Percentiles rank a stretch among this genome's conserved stretches.
These are phyloP conservation scores for Drosophila willistoni DNA, from an alignment of 1,140 invertebrate species.

Conservation along the genomic window DNA sequence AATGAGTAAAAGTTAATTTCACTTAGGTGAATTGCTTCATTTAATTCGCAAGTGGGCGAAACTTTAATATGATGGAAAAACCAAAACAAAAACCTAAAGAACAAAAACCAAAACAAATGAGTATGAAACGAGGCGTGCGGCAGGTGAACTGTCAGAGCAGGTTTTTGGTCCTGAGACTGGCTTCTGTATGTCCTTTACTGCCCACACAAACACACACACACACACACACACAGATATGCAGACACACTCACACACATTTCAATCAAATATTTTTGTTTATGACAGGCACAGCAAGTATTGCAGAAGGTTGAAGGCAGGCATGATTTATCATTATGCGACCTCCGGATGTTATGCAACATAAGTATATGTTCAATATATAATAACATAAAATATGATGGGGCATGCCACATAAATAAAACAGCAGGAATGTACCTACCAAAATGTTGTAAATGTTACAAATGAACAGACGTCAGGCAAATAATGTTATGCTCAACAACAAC, in stretches of 20 bases:
- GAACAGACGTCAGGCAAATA: conserved; percentile 49
- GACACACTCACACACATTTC: conserved; percentile 42
- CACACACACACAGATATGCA: conserved; percentile 17
- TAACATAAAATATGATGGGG: conserved; percentile 68
- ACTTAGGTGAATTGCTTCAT: conserved; percentile 50
- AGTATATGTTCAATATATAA: conserved; percentile 75
- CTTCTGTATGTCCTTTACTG: conserved; percentile 18
- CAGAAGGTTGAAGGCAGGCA: conserved; percentile 32
- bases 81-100: background rate
- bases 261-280: conserved; percentile 73
- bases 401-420: conserved; percentile 69
- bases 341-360: conserved; percentile 63
- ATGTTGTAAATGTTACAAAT: conserved; percentile 59
- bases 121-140: conserved; percentile 19
- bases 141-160: conserved; percentile 45
- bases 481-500: conserved; percentile 23
- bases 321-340: conserved; percentile 70
- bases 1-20: conserved; percentile 51
- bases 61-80: conserved; percentile 48
- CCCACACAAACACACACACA: conserved; percentile 14
- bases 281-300: conserved; percentile 49
- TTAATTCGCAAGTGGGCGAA: conserved; percentile 28
- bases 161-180: background rate
- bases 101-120: conserved; percentile 3
- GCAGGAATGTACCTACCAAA: conserved; percentile 33